phyloP scores from a whole-genome alignment of 2,888 invertebrate species.

The Lasioglossum malachurum region DNA sequence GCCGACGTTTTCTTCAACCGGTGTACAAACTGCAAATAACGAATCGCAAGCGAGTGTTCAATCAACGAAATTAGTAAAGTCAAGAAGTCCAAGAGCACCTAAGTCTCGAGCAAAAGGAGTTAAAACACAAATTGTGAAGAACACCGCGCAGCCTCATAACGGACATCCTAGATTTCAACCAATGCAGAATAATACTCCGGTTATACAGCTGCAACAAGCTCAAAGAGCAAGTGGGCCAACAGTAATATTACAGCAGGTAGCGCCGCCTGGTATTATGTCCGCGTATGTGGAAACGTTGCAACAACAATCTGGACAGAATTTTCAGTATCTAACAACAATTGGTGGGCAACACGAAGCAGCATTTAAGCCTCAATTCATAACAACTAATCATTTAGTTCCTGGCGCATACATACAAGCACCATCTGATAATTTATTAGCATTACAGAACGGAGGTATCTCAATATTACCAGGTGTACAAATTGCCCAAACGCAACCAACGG shows the following conservation, averaged over 20 bases:
- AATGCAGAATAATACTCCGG: slow-evolving; percentile 85
- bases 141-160: slow-evolving; percentile 70
- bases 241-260: slow-evolving; percentile 89
- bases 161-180: slow-evolving; percentile 76
- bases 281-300: slow-evolving; percentile 89
- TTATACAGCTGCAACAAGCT: slow-evolving; percentile 87
- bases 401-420: slow-evolving; percentile 82
- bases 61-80: slow-evolving; percentile 70
- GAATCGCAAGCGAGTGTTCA: slow-evolving; percentile 68
- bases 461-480: slow-evolving; percentile 82
- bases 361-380: slow-evolving; percentile 81
- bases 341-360: slow-evolving; percentile 86
- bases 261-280: slow-evolving; percentile 87
- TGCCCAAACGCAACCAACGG: slow-evolving; percentile 81
- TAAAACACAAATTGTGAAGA: slow-evolving; percentile 76
- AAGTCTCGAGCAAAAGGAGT: slow-evolving; percentile 76
- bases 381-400: slow-evolving; percentile 81
- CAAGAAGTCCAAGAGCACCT: slow-evolving; percentile 75
- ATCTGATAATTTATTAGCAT: slow-evolving; percentile 80
- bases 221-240: slow-evolving; percentile 87
- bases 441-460: slow-evolving; percentile 82
- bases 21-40: slow-evolving; percentile 64
- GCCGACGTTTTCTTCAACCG: slow-evolving; percentile 68
- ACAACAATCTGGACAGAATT: slow-evolving; percentile 89
- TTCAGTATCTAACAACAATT: slow-evolving; percentile 92